Percentiles rank a stretch among this genome's conserved stretches.
Evolutionary conservation across 1,140 invertebrate genomes (phyloP).

Genomic region (Dreissena polymorpha): DNA sequence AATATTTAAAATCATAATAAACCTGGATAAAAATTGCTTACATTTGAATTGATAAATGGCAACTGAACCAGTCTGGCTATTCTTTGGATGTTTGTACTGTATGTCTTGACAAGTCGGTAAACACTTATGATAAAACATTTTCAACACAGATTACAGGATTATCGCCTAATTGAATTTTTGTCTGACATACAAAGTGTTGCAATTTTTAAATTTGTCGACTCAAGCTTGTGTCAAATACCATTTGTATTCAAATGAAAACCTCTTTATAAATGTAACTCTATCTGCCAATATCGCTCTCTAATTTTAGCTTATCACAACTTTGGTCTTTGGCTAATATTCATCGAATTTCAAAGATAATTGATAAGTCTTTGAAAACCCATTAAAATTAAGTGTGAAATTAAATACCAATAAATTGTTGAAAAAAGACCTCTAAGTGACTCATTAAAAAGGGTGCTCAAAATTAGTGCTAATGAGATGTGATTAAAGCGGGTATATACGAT

Average conservation of each 20-base stretch:
- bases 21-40: slow-evolving; percentile 40
- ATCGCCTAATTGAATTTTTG: slow-evolving; percentile 47
- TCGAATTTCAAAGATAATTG: slow-evolving; percentile 22
- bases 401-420: not conserved
- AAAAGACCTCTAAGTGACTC: too few relatives aligned
- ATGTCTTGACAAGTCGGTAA: slow-evolving; percentile 29
- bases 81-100: slow-evolving; percentile 8
- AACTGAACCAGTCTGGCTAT: slow-evolving; percentile 25
- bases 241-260: too few relatives aligned
- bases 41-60: slow-evolving; percentile 33
- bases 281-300: too few relatives aligned
- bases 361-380: slow-evolving; percentile 18
- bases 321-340: slow-evolving; percentile 2
- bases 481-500: too few relatives aligned
- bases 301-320: not conserved
- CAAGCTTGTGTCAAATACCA: too few relatives aligned
- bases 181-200: not conserved
- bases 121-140: slow-evolving; percentile 42
- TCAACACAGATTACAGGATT: slow-evolving; percentile 42
- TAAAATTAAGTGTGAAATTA: slow-evolving; percentile 28
- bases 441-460: too few relatives aligned
- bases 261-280: too few relatives aligned
- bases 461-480: too few relatives aligned
- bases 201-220: too few relatives aligned
- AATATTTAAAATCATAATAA: slow-evolving; percentile 39